Evolutionary conservation across 2,888 invertebrate genomes (phyloP).

Genomic region (Philopedon plagiatum): DNA sequence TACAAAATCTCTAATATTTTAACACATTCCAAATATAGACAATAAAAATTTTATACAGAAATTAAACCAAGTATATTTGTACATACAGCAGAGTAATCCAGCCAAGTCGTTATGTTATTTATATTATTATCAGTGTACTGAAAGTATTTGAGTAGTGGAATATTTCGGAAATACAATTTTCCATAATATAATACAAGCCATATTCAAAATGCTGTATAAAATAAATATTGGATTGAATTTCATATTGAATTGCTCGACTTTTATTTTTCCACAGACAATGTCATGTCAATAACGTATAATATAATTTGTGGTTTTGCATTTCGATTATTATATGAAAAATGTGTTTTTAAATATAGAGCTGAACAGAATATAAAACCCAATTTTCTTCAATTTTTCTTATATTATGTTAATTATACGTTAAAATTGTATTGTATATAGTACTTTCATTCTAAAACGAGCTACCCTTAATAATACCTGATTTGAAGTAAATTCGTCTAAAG

Average conservation of each 20-base stretch:
- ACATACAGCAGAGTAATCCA: too few species aligned
- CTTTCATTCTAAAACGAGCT: too few species aligned
- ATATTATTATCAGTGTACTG: neutral
- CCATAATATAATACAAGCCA: neutral
- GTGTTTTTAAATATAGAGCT: constrained; percentile 1
- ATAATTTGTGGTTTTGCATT: neutral
- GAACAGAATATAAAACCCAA: neutral
- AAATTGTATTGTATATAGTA: too few species aligned
- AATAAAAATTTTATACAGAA: too few species aligned
- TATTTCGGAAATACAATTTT: constrained; percentile 1
- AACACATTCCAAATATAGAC: too few species aligned
- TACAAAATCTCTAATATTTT: too few species aligned
- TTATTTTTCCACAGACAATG: constrained; percentile 11
- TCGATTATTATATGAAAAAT: constrained; percentile 2
- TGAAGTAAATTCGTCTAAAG: too few species aligned
- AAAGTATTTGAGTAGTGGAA: neutral
- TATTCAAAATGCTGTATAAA: neutral
- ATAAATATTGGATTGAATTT: constrained; percentile 13
- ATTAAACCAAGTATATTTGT: too few species aligned
- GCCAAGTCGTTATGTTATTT: too few species aligned
- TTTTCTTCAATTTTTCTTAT: too few species aligned
- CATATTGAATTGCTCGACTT: constrained; percentile 7
- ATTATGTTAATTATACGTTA: too few species aligned
- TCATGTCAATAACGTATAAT: constrained; percentile 11
- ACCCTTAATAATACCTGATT: too few species aligned